A percentile compares a stretch with the other conserved stretches of the same genome.
Conservation (phyloP, 2,888 invertebrate genomes). For the Eupithecia pulchellata region DNA sequence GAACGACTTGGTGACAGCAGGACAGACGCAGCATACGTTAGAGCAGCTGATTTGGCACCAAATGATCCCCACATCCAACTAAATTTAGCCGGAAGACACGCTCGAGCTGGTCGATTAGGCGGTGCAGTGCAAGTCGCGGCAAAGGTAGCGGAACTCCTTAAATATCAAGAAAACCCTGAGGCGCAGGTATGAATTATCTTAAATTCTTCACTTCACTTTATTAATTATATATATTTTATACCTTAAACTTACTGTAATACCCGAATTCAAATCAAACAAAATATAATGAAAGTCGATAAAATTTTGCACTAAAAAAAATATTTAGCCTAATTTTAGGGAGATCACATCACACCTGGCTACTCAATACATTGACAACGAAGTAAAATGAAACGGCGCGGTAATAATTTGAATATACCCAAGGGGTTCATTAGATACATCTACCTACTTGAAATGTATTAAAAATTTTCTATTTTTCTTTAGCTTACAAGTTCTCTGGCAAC, state of each 20-base stretch:
- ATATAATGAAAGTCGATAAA: background rate
- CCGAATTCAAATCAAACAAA: background rate
- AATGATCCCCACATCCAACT: constrained; percentile 68
- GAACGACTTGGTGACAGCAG: constrained; percentile 72
- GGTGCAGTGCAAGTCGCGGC: constrained; percentile 63
- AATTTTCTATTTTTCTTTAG: constrained; percentile 49
- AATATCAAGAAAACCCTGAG: constrained; percentile 59
- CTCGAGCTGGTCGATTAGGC: constrained; percentile 60
- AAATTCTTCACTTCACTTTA: no score
- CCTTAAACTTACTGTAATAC: no score
- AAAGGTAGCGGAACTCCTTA: constrained; percentile 56
- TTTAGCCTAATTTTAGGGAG: background rate
- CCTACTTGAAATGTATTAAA: background rate
- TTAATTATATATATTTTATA: no score
- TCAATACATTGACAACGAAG: background rate
- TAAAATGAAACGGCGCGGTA: constrained; percentile 22
- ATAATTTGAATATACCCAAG: background rate
- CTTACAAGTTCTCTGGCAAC: constrained; percentile 65
- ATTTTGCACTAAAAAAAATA: background rate
- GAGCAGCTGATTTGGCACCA: constrained; percentile 65
- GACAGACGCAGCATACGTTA: constrained; percentile 70
- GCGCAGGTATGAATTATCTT: constrained; percentile 57
- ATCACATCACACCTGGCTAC: background rate
- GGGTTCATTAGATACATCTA: no score
- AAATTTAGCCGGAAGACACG: constrained; percentile 71